Evolutionary conservation across 2,888 invertebrate species (phyloP), one percentile per base, ranked within the genome.

Genomic region (Maniola hyperantus): DNA sequence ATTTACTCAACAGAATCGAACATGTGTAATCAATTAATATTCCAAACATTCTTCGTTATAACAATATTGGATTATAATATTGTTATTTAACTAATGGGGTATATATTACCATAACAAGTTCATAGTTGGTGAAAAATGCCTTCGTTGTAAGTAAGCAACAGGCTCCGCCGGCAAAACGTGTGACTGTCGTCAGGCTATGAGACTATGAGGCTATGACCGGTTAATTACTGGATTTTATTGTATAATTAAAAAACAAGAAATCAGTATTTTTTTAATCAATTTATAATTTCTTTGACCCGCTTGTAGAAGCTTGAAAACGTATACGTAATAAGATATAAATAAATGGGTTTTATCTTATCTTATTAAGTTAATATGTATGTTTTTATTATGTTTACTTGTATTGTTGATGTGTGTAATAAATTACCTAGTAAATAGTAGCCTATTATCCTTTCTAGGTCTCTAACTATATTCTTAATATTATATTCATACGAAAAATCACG

Each of bases 21-120:
- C 48, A 36, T 50, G 48, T 61, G 61, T 36, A 61, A 51, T 54
- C 48, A 55, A 66, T 50, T 69, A 55, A 64, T 57, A 66, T 60
- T 66, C 64, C 42, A 55, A 60, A 36, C 55, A 64, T 26, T 48
- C 48, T 13, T 61, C 50, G 18, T 20, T 61, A 46, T 54, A 36
- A 50, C 18, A 62, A 59, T 68, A 68, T 66, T 65, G 58, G 62
- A 48, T 66, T 51, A 51, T 67, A 44, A 57, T 68, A 68, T 34
- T 66, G 63, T 65, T 66, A 66, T 65, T 61, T 46, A 51, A 55
- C 20, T 42, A 42, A 42, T 39, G 26, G 36, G 46, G 48, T 13
- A 54, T 7, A n/a, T 26, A 69, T 69, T 66, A 66, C 13, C 69
- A 69, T 69, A 69, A 69, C 69, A n/a, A 60, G 69, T 69, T 46